Evolutionary conservation across 2,797 vertebrate genomes (phyloP).

Genomic region (Thaleichthys pacificus): DNA sequence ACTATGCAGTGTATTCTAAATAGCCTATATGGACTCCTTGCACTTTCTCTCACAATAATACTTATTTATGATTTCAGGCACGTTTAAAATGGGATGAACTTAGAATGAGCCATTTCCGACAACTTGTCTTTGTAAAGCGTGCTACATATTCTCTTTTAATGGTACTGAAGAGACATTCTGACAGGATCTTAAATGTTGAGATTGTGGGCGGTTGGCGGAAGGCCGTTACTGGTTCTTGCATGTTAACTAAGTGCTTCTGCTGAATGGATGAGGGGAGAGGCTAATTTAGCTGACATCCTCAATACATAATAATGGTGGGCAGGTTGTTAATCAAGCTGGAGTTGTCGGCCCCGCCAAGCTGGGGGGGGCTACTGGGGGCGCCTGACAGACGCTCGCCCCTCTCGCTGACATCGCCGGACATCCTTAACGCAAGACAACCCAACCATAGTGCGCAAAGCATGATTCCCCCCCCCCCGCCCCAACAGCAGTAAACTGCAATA

Average conservation of each 20-base stretch:
- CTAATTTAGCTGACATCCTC: conserved; percentile 74
- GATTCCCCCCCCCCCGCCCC: background rate
- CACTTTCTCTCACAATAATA: conserved; percentile 45
- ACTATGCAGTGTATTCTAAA: conserved; percentile 44
- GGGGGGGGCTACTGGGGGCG: too few relatives aligned
- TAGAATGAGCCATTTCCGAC: conserved; percentile 20
- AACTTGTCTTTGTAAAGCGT: conserved; percentile 16
- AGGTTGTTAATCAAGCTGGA: conserved; percentile 74
- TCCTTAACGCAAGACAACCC: conserved; percentile 52
- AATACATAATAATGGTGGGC: conserved; percentile 62
- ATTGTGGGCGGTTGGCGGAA: conserved; percentile 1
- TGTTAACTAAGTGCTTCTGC: conserved; percentile 60
- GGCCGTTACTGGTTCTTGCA: conserved; percentile 48
- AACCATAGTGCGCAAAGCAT: conserved; percentile 24
- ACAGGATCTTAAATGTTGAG: conserved; percentile 2
- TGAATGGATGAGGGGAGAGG: conserved; percentile 66
- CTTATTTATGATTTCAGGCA: conserved; percentile 25
- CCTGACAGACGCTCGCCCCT: conserved; percentile 30
- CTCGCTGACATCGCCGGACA: conserved; percentile 47
- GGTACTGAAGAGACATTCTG: background rate
- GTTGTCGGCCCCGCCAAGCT: conserved; percentile 46
- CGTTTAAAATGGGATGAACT: conserved; percentile 12
- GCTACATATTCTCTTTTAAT: background rate
- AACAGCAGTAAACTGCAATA: conserved; percentile 38
- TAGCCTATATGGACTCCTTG: conserved; percentile 47